Conservation (phyloP, 2,888 invertebrate genomes). For the Eupithecia subumbrata region DNA sequence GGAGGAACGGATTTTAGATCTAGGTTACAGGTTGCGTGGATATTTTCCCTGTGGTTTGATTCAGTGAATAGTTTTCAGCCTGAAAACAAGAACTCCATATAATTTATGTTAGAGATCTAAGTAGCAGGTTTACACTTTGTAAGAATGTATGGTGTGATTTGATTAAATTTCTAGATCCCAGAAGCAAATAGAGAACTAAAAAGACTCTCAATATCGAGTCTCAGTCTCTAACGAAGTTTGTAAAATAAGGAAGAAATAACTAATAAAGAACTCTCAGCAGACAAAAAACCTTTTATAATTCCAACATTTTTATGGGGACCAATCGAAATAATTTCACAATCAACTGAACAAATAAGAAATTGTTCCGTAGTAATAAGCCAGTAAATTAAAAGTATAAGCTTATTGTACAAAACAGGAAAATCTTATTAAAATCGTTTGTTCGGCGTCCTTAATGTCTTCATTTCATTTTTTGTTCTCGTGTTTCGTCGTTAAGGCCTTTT, state of each 20-base stretch:
- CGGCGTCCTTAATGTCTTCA: slow-evolving; percentile 17
- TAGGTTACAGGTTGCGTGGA: slow-evolving; percentile 12
- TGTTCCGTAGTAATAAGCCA: neutral
- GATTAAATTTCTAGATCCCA: neutral
- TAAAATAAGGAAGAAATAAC: too few relatives aligned
- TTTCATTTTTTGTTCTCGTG: neutral
- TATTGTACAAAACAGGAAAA: slow-evolving; percentile 11
- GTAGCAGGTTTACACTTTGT: neutral
- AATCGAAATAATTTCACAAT: neutral
- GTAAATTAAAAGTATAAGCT: slow-evolving; percentile 14
- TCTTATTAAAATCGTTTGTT: slow-evolving; percentile 15
- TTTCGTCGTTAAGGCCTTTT: neutral
- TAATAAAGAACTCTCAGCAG: neutral
- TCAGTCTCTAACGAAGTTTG: too few relatives aligned
- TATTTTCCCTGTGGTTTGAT: neutral
- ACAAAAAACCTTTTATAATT: neutral
- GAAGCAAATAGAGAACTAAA: neutral
- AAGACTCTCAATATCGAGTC: neutral
- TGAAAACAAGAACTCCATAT: neutral
- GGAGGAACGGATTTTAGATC: slow-evolving; percentile 19
- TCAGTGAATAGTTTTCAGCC: neutral
- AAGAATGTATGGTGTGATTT: neutral
- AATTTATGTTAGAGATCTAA: neutral
- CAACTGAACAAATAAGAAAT: neutral
- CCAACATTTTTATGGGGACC: neutral